Evolutionary conservation across 2,888 invertebrate species (phyloP).

Genomic region (Isotomurus palustris): DNA sequence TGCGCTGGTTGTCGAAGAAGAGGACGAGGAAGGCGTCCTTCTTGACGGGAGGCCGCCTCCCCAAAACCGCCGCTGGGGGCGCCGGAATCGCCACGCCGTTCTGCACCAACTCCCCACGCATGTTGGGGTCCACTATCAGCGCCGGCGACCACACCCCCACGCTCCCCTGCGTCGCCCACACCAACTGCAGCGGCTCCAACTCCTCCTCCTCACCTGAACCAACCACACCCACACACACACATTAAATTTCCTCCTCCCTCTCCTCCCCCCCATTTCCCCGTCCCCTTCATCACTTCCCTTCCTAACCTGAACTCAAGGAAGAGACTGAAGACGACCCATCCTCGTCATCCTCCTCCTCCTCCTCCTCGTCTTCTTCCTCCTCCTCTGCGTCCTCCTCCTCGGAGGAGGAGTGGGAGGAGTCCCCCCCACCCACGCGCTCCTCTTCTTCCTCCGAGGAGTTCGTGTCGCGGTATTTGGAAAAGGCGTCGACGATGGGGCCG

Average conservation of each 20-base stretch:
- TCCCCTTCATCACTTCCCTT: conserved; percentile 33
- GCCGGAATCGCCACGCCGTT: conserved; percentile 92
- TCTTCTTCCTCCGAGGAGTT: conserved; percentile 12
- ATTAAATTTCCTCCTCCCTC: conserved; percentile 1
- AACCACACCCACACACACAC: conserved; percentile 9
- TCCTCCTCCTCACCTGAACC: conserved; percentile 42
- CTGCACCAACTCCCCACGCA: conserved; percentile 80
- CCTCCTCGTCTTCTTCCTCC: conserved; percentile 27
- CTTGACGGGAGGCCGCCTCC: conserved; percentile 58
- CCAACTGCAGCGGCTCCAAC: conserved; percentile 75
- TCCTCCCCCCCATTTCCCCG: not conserved
- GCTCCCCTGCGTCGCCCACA: conserved; percentile 96
- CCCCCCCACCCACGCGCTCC: too few species aligned
- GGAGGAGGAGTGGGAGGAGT: too few species aligned
- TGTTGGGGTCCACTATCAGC: conserved; percentile 87
- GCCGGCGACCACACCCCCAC: conserved; percentile 98
- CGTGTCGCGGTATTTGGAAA: not conserved
- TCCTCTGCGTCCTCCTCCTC: conserved; percentile 24
- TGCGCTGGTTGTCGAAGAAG: conserved; percentile 92
- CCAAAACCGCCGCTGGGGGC: conserved; percentile 86
- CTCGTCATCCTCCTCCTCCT: conserved; percentile 20
- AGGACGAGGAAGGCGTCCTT: conserved; percentile 83
- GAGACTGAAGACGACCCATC: conserved; percentile 4
- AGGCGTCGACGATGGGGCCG: not conserved
- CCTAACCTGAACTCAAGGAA: conserved; percentile 28